These are phyloP conservation scores for Flexamia atlantica DNA, from an alignment of 2,888 invertebrate species.

Conservation along the genomic window DNA sequence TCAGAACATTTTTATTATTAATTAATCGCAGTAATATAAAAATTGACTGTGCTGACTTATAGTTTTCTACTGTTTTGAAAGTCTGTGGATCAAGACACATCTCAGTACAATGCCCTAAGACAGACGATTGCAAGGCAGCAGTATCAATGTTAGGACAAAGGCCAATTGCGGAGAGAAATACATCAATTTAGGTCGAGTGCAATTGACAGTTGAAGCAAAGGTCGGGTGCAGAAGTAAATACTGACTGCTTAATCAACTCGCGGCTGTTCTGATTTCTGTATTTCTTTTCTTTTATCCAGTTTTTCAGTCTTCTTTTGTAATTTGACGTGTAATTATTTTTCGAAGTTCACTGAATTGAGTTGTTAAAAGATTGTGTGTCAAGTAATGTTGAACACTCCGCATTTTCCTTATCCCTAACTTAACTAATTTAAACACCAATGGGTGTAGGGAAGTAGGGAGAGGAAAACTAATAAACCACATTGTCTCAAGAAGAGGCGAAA, in stretches of 20 bases:
- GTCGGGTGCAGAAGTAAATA: background rate
- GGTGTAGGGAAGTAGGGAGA: background rate
- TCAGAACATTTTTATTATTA: no score
- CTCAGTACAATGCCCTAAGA: background rate
- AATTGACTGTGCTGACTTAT: no score
- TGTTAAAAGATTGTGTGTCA: no score
- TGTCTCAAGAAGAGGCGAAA: background rate
- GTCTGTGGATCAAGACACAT: slow-evolving; percentile 8
- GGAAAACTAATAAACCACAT: background rate
- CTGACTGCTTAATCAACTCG: background rate
- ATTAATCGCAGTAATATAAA: no score
- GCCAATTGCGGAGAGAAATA: background rate
- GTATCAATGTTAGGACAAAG: background rate
- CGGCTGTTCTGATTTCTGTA: background rate
- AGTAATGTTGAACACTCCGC: no score
- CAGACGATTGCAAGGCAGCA: background rate
- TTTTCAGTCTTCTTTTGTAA: no score
- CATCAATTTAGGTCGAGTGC: background rate
- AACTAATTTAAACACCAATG: background rate
- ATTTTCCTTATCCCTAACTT: no score
- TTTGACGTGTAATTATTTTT: no score
- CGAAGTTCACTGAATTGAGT: no score
- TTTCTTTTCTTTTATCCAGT: no score
- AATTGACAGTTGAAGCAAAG: slow-evolving; percentile 12
- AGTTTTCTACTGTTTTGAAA: no score